phyloP scores from a whole-genome alignment of 2,888 invertebrate genomes.

The Agrotis segetum region DNA sequence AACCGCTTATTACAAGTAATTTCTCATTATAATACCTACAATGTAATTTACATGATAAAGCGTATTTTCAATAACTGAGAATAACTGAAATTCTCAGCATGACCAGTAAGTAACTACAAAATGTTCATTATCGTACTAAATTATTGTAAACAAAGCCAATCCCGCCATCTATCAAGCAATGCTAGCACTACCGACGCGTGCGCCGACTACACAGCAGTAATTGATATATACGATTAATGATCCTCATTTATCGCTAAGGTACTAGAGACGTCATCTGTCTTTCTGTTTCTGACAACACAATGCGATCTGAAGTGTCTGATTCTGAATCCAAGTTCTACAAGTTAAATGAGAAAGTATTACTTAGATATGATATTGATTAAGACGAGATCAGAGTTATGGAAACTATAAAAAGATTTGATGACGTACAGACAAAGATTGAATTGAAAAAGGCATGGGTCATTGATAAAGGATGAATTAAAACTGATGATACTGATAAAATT shows the following conservation, averaged over 20 bases:
- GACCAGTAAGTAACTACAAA: neutral
- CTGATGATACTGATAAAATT: too few relatives aligned
- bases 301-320: slow-evolving; percentile 20
- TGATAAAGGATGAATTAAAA: neutral
- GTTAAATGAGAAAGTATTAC: neutral
- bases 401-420: slow-evolving; percentile 1
- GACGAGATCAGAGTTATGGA: neutral
- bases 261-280: slow-evolving; percentile 14
- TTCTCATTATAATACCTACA: neutral
- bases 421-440: too few relatives aligned
- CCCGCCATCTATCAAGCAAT: slow-evolving; percentile 26
- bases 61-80: too few relatives aligned
- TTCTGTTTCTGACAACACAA: slow-evolving; percentile 32
- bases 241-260: slow-evolving; percentile 14
- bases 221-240: slow-evolving; percentile 30
- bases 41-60: too few relatives aligned
- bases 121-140: neutral
- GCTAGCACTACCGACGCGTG: slow-evolving; percentile 19
- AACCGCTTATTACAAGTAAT: neutral
- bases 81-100: too few relatives aligned
- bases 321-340: neutral
- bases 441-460: neutral
- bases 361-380: neutral
- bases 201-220: neutral
- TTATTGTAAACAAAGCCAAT: slow-evolving; percentile 6